phyloP scores from a whole-genome alignment of 2,113 vertebrate genomes.

The Pelmatolapia mariae region DNA sequence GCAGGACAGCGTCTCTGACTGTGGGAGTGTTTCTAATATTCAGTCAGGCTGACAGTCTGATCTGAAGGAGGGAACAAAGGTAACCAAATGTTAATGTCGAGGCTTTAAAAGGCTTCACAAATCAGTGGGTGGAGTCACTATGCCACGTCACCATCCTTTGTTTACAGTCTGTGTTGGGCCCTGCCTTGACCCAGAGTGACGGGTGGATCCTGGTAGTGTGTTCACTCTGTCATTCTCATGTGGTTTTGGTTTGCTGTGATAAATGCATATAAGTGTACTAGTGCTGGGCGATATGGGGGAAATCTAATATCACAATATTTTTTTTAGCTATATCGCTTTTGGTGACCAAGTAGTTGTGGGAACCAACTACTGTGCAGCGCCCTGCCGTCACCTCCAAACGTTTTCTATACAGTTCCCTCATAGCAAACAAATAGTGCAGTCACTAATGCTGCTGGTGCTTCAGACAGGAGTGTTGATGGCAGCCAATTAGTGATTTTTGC shows the following conservation, averaged over 20 bases:
- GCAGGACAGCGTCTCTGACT: background rate
- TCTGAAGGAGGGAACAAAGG: background rate
- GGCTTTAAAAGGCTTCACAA: too few species aligned
- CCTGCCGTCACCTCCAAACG: background rate
- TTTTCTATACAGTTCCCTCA: background rate
- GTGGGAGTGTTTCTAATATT: background rate
- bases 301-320: background rate
- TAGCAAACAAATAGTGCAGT: background rate
- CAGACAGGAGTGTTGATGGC: too few species aligned
- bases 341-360: background rate
- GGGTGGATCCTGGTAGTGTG: fast-evolving
- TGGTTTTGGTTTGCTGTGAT: background rate
- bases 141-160: too few species aligned
- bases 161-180: too few species aligned
- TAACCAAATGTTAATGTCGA: background rate
- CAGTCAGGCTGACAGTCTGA: background rate
- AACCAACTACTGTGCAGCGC: background rate
- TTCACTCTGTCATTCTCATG: background rate
- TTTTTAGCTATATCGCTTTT: background rate
- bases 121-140: too few species aligned
- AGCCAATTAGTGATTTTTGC: too few species aligned
- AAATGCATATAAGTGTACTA: background rate
- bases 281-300: background rate
- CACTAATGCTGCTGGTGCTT: background rate
- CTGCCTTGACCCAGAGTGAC: background rate